Conservation (phyloP, 2,113 vertebrate genomes). For the Melospiza melodia region DNA sequence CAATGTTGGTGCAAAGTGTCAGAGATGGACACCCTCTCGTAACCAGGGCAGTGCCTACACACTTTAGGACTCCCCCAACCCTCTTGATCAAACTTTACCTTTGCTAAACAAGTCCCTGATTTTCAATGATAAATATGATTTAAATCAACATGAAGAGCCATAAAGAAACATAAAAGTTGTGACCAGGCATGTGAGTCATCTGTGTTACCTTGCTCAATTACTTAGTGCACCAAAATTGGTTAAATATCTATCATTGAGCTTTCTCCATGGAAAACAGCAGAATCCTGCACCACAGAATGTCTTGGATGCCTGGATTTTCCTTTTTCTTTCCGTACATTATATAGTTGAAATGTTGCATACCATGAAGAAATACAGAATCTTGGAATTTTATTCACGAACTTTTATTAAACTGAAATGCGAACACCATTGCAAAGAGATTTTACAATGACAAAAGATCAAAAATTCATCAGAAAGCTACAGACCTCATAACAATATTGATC, state of each 20-base stretch:
- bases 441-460: conserved; percentile 28
- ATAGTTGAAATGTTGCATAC: neutral
- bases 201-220: neutral
- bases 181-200: neutral
- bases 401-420: conserved; percentile 61
- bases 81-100: neutral
- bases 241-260: rapidly evolving
- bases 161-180: neutral
- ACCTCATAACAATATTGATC: conserved; percentile 42
- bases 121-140: neutral
- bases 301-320: neutral
- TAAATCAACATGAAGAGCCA: neutral
- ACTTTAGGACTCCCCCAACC: neutral
- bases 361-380: neutral
- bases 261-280: neutral
- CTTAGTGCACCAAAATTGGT: neutral
- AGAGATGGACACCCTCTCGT: neutral
- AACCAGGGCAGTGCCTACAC: neutral
- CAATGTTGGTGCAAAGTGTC: neutral
- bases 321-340: neutral
- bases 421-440: conserved; percentile 48
- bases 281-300: neutral
- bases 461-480: conserved; percentile 30
- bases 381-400: conserved; percentile 30
- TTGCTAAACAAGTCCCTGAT: neutral